Evolutionary conservation across 1,140 invertebrate species (phyloP), one percentile per base, ranked within the genome.

Genomic region (Drosophila baimaii): DNA sequence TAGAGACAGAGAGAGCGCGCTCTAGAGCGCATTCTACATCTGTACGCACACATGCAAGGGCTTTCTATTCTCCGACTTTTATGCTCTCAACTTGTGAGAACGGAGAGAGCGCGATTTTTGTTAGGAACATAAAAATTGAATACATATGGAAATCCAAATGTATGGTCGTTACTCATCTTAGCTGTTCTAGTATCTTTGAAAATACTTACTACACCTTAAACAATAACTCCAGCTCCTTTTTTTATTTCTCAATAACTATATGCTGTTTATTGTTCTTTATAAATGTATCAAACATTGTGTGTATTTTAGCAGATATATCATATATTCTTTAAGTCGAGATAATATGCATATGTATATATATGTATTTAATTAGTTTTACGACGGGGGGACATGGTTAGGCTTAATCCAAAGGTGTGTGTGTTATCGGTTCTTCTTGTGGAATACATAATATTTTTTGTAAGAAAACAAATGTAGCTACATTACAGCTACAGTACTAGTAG

Each of bases 241-340:
- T 10, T 3, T 13, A 39, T 43, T 61, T 69, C 64, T 70, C 51
- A 71, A 71, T 71, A 71, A 58, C 68, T 71, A 68, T 54, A 43
- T 64, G 39, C 49, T 19, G 47, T 75, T 75, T 75, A 55, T 75
- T 75, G 72, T 75, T 75, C 68, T 71, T 75, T 81, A 74, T 70
- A 81, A 85, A 81, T 84, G 73, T 84, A 86, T 86, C 61, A 77
- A 86, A 85, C 81, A 86, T 85, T 86, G 65, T 74, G 79, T 81
- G 51, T 35, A 54, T 23, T 70, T 76, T 77, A 81, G 54, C 57
- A 68, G 47, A 41, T 76, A 70, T 54, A 54, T 35, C 44, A 68
- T 62, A 75, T 58, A 63, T 85, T 70, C 27, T 70, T 71, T 71
- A 71, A 71, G 68, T 71, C 66, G 65, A 54, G 51, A 71, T 71